Base-by-base conservation (phyloP, 2,113 vertebrate genomes). In the Leucosticte australis region DNA sequence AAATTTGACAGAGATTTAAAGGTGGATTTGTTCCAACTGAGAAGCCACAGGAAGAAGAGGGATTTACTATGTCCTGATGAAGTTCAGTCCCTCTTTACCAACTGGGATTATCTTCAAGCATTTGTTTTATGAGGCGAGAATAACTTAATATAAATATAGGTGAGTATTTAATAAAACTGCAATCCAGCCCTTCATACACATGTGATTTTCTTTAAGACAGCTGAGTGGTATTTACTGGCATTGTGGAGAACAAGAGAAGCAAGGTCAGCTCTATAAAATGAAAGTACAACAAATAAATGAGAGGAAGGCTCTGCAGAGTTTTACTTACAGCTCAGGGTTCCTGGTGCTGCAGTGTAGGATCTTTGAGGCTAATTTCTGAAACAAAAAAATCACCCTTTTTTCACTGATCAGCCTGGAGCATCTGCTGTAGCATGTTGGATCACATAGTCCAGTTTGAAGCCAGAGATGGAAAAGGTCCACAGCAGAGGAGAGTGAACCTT, bases 381-480 rank as follows among this genome's bases (percentile, higher is more conserved):
- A 14, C 5, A 50, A 30, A 9, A 11, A 13, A 10, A 17, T 8
- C 28, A 50, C 19, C 5, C 47, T 69, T 37, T 65, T 63, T 83
- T 50, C 3, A 0, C 41, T 52, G 10, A 39, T 28, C 3, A 12
- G 8, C 21, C 7, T 31, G 6, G 12, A 47, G 4, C 17, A 44
- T 31, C 21, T 76, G 14, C 18, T 81, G 44, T 2, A 20, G 31
- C 3, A 9, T 21, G 18, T 7, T 37, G 63, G 22, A 42, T 18
- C 9, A 50, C 30, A 30, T 2, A 5, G 13, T 39, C 17, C 26
- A 28, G 8, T 30, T 27, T 47, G 35, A 90, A 41, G 31, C 8
- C 50, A 9, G 23, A 31, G 20, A 7, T 53, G 13, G 55, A 47
- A 86, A 46, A 12, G 7, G 9, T 27, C 11, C 15, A 13, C 12